Evolutionary conservation across 2,113 vertebrate species (phyloP).

Genomic region (Ptilonorhynchus violaceus): DNA sequence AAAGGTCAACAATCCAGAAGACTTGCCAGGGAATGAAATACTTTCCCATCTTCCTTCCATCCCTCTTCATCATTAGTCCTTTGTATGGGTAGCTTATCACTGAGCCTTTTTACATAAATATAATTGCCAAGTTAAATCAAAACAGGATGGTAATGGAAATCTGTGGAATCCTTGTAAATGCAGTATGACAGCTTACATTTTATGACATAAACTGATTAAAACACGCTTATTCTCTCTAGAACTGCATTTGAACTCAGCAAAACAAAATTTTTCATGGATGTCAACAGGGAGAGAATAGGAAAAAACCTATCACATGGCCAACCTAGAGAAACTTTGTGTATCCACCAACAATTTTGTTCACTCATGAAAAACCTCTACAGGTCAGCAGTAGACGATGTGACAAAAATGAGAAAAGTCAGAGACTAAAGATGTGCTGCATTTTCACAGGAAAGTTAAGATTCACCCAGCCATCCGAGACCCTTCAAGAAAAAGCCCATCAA

Average conservation of each 20-base stretch:
- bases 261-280: background rate
- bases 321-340: background rate
- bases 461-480: background rate
- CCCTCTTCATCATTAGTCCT: background rate
- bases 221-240: conserved; percentile 5
- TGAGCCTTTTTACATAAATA: background rate
- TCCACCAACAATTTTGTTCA: background rate
- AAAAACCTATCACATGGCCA: background rate
- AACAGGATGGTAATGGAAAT: background rate
- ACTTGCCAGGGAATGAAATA: background rate
- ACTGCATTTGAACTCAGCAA: background rate
- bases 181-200: conserved; percentile 26
- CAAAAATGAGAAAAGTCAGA: background rate
- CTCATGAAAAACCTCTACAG: background rate
- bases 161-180: background rate
- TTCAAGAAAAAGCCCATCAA: background rate
- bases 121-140: background rate
- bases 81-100: background rate
- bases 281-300: background rate
- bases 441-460: background rate
- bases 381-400: background rate
- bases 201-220: conserved; percentile 34
- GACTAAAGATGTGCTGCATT: background rate
- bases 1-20: background rate
- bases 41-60: background rate